phyloP scores from a whole-genome alignment of 2,888 invertebrate species.

The Caenorhabditis drosophilae region DNA sequence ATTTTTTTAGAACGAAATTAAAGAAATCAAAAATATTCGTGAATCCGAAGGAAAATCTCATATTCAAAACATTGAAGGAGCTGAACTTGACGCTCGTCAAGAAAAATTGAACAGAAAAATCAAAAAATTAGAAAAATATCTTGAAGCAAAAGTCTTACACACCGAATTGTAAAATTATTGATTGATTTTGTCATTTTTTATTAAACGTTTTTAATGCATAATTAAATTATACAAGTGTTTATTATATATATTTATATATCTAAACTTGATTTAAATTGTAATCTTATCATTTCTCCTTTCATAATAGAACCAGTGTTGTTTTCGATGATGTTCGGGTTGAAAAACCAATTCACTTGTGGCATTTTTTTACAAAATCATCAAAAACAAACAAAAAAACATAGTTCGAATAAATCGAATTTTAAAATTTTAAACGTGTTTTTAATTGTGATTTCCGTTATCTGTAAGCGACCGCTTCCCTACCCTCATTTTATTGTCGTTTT shows the following conservation, averaged over 20 bases:
- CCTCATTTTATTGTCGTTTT: not conserved
- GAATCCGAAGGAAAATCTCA: slow-evolving; percentile 26
- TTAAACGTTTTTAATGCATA: not conserved
- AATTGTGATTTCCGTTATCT: too few relatives aligned
- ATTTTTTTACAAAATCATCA: too few relatives aligned
- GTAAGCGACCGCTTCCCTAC: too few relatives aligned
- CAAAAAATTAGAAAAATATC: slow-evolving; percentile 57
- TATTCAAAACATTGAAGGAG: slow-evolving; percentile 38
- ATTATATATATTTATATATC: too few relatives aligned
- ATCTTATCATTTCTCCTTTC: not conserved
- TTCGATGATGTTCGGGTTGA: not conserved
- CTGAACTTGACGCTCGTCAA: slow-evolving; percentile 48
- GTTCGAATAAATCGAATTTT: too few relatives aligned
- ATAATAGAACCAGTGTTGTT: not conserved
- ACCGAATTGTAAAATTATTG: slow-evolving; percentile 20
- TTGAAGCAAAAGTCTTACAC: slow-evolving; percentile 52
- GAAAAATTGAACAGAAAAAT: slow-evolving; percentile 56
- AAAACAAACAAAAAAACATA: too few relatives aligned
- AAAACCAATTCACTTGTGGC: not conserved
- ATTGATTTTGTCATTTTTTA: not conserved
- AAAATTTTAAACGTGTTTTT: too few relatives aligned
- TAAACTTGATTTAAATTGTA: too few relatives aligned
- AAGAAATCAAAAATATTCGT: slow-evolving; percentile 10
- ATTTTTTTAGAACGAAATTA: slow-evolving; percentile 26
- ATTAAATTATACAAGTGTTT: not conserved